Base-by-base conservation (phyloP, 2,888 invertebrate species). In the Pammene aurita region DNA sequence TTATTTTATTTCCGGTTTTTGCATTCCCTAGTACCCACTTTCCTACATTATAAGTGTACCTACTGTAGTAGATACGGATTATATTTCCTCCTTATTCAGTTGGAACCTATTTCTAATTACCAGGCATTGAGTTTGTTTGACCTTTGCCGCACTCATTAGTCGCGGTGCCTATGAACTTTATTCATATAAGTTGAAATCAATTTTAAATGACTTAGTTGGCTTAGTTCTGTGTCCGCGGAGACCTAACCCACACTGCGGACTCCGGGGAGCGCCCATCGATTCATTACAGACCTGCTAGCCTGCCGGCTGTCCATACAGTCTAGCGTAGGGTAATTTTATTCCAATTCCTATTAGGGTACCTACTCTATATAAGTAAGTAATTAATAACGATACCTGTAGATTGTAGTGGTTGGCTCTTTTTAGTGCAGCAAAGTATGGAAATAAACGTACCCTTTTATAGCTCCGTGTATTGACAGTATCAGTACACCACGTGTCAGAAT, bases 231-330 rank as follows among this genome's bases (percentile, higher is more conserved):
- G 67, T 56, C 76, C 76, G 71, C 67, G 68, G 79, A 78, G 78
- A 68, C 68, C 71, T 65, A 75, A 78, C 72, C 80, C 78, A 75
- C 78, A 78, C 76, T 74, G 73, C 72, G 72, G 41, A 71, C 85
- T 77, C 78, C 55, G 26, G 84, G 79, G 84, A 81, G 64, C 73
- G 70, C 74, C 82, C 81, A 83, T 84, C 83, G 82, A 84, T 84
- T 84, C 79, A 83, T 83, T 83, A 81, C 80, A 82, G 80, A 79
- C 79, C 80, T 77, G 6, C 52, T 54, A n/a, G 54, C 34, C 54
- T 34, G 34, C 54, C 76, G 75, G 78, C 74, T 71, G 78, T 77
- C 77, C 76, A 63, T 57, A 61, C 64, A 41, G 63, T 66, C 71
- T 74, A 71, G 60, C 46, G 50, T 35, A 41, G 50, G 26, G 41